Evolutionary conservation across 2,888 invertebrate species (phyloP), one percentile per base, ranked within the genome.

Genomic region (Ochropleura plecta): DNA sequence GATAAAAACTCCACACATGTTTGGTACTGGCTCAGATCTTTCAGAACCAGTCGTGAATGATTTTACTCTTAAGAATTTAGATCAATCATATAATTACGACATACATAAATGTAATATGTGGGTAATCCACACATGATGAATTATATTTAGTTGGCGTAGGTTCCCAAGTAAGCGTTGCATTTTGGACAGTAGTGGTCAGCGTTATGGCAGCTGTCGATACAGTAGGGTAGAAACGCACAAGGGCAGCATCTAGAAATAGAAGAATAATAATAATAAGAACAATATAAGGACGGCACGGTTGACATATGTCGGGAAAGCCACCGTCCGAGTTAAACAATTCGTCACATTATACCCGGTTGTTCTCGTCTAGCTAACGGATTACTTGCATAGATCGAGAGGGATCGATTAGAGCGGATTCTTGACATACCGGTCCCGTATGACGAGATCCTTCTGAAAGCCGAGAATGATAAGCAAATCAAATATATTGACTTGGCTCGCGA

Each of bases 111-210:
- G 12, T 59, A 59, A 64, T 30, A 69, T 0, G 12, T 40, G 8
- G 8, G 12, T 40, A 20, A 68, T 42, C 14, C 76, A 67, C n/a
- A 59, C 16, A 48, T 40, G 49, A 63, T 20, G 16, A 20, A 40
- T 48, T 6, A 51, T 12, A 42, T 44, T 74, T 76, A 87, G 59
- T 70, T 55, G 14, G 10, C 57, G 62, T 96, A 97, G 53, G 96
- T 95, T 79, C 97, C 97, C 65, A 97, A 92, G 79, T 94, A 97
- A 9, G 97, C 91, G 76, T 93, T 95, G 85, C 97, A 97, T 81
- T 96, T 95, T 2, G 97, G 97, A 85, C 97, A 97, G 79, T 96
- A 97, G 86, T 97, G 97, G 70, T 97, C 95, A 40, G 95, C 94
- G 81, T 94, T 96, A 83, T 95, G 95, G 85, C 97, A 97, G 46